Base-by-base conservation (phyloP, 2,888 invertebrate species). In the Pseudococcus jackbeardsleyi region DNA sequence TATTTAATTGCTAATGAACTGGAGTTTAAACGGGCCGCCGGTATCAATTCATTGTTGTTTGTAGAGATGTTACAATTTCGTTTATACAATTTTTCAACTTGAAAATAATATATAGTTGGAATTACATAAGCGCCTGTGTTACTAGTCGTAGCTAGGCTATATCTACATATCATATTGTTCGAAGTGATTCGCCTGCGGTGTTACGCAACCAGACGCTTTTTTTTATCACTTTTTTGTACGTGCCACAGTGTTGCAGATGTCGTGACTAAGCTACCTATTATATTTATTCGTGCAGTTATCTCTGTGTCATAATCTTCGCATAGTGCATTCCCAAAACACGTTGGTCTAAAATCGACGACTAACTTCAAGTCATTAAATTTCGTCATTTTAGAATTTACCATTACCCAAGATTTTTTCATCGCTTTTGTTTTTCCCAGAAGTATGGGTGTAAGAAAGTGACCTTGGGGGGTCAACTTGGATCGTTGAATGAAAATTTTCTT, bases 151-250 rank as follows among this genome's bases (percentile, higher is more conserved):
- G 9, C 12, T 46, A 46, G 8, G 46, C 17, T 59, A 22, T 39
- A 48, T 77, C 68, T 86, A 59, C 86, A 68, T 68, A 86, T 86
- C 22, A 86, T 87, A 87, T 79, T 87, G 54, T 87, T 87, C 87
- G 26, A 79, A 82, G 77, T 54, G 87, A 87, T 87, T 87, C 68
- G 68, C 72, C 87, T 46, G 17, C 50, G 39, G 17, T 68, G 46
- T 64, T 42, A 86, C 42, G 85, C 22, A 59, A 59, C 26, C 22
- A 42, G 12, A 3, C 26, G 59, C 6, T 42, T 86, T 86, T 86
- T 87, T 87, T 87, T 79, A 87, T 87, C 87, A 87, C 79, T 87
- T 87, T 87, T 87, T 87, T 87, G 87, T 87, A 87, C 87, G 87
- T 87, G 87, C 87, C 87, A 87, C 50, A 87, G 48, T 87, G 42